Percentiles rank a stretch among this genome's conserved stretches.
Evolutionary conservation across 1,140 invertebrate species (phyloP).

Genomic region (Lordiphosa collinella): DNA sequence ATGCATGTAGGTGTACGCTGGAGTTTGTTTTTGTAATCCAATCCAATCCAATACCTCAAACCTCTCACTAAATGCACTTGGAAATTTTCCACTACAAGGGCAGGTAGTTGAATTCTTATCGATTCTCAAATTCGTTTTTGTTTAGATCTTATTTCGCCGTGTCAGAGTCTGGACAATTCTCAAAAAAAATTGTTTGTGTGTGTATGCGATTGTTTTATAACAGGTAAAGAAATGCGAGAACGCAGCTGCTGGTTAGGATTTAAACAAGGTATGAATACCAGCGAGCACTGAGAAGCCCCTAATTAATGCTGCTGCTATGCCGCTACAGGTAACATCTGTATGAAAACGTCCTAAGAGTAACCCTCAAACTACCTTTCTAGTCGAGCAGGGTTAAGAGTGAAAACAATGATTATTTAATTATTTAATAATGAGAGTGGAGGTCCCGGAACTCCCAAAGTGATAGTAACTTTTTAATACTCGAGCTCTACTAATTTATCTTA

Average conservation of each 20-base stretch:
- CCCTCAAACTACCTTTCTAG: too few relatives aligned
- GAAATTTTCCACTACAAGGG: slow-evolving; percentile 49
- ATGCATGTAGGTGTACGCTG: too few relatives aligned
- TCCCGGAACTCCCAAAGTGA: too few relatives aligned
- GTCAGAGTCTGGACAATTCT: slow-evolving; percentile 2
- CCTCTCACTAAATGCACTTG: slow-evolving; percentile 11
- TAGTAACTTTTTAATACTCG: too few relatives aligned
- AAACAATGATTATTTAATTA: too few relatives aligned
- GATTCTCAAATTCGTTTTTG: slow-evolving; percentile 14
- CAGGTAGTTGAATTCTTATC: slow-evolving; percentile 43
- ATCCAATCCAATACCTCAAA: background rate
- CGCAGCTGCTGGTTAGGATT: slow-evolving; percentile 17
- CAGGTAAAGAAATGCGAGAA: slow-evolving; percentile 47
- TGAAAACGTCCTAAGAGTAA: too few relatives aligned
- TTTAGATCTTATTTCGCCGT: slow-evolving; percentile 26
- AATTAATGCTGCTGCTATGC: slow-evolving; percentile 52
- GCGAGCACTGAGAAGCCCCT: slow-evolving; percentile 48
- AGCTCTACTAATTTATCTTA: too few relatives aligned
- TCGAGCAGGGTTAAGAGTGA: too few relatives aligned
- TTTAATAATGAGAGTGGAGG: too few relatives aligned
- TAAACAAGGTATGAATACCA: slow-evolving; percentile 31
- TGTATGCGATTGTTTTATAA: slow-evolving; percentile 2
- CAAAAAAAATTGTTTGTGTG: slow-evolving; percentile 1
- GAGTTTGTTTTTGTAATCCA: too few relatives aligned
- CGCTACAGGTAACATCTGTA: slow-evolving; percentile 57